phyloP scores from a whole-genome alignment of 1,140 invertebrate genomes.

The Diploscapter pachys region DNA sequence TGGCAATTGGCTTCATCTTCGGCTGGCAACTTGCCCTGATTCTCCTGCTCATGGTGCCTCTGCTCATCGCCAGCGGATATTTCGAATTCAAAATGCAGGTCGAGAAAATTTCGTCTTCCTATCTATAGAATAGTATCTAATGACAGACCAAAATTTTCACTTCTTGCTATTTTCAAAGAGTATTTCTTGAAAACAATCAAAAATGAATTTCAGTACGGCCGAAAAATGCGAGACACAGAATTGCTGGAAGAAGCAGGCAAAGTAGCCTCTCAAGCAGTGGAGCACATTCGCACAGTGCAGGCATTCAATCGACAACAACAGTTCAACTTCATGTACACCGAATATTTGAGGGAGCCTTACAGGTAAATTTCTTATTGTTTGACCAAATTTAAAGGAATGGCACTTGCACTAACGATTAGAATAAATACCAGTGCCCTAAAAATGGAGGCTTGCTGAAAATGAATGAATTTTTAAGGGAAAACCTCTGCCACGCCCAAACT shows the following conservation, averaged over 20 bases:
- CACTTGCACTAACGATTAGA: too few relatives aligned
- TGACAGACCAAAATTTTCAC: too few relatives aligned
- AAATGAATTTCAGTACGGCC: conserved; percentile 52
- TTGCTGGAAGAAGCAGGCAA: conserved; percentile 64
- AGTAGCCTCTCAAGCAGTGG: conserved; percentile 60
- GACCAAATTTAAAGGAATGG: too few relatives aligned
- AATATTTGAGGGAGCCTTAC: conserved; percentile 46
- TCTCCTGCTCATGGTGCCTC: conserved; percentile 59
- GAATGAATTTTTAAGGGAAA: conserved; percentile 43
- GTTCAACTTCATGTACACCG: conserved; percentile 52
- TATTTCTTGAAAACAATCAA: not conserved
- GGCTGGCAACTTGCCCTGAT: conserved; percentile 62
- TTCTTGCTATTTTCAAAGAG: conserved; percentile 13
- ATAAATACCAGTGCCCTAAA: too few relatives aligned
- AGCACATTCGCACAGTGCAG: conserved; percentile 57
- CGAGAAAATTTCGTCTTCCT: too few relatives aligned
- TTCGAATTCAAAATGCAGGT: conserved; percentile 58
- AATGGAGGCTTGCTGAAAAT: not conserved
- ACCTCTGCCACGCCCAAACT: conserved; percentile 54
- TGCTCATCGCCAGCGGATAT: conserved; percentile 59
- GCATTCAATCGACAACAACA: conserved; percentile 54
- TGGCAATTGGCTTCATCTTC: conserved; percentile 60
- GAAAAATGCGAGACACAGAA: conserved; percentile 62
- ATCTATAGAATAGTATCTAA: too few relatives aligned
- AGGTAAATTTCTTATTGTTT: conserved; percentile 17